Conservation (phyloP, 1,140 invertebrate species). For the Neodiprion pinetum region DNA sequence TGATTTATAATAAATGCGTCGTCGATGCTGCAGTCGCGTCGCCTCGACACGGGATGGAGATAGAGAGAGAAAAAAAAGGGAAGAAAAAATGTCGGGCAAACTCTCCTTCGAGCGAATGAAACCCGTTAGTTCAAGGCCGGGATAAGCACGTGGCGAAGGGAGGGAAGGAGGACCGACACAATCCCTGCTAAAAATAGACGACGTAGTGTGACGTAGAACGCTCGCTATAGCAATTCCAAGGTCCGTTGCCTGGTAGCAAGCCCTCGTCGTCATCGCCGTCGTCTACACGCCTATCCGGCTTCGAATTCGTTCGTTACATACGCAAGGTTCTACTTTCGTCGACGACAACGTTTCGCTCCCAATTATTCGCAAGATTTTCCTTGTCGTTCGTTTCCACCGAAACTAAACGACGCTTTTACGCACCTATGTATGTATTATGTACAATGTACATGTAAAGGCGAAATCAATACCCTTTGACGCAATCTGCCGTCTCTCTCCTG, state of each 20-base stretch:
- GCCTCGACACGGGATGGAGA: too few species aligned
- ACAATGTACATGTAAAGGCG: not conserved
- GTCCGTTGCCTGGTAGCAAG: too few species aligned
- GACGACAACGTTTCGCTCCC: not conserved
- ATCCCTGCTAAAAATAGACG: not conserved
- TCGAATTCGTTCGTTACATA: too few species aligned
- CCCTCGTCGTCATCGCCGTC: too few species aligned
- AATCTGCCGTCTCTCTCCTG: too few species aligned
- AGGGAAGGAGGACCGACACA: not conserved
- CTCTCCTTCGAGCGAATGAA: not conserved
- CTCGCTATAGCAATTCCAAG: too few species aligned
- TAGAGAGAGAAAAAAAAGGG: not conserved
- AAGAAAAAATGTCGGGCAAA: not conserved
- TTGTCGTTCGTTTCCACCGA: not conserved
- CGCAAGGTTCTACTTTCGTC: too few species aligned
- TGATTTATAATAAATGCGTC: too few species aligned
- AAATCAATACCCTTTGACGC: too few species aligned
- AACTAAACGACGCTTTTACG: not conserved
- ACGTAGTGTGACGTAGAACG: not conserved
- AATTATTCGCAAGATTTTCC: not conserved
- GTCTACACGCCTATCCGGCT: too few species aligned
- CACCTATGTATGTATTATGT: not conserved
- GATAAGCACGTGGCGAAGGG: not conserved
- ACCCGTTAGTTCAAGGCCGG: not conserved
- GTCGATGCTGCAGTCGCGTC: too few species aligned